Evolutionary conservation across 2,797 vertebrate species (phyloP).

Genomic region (Odontamblyopus rebecca): DNA sequence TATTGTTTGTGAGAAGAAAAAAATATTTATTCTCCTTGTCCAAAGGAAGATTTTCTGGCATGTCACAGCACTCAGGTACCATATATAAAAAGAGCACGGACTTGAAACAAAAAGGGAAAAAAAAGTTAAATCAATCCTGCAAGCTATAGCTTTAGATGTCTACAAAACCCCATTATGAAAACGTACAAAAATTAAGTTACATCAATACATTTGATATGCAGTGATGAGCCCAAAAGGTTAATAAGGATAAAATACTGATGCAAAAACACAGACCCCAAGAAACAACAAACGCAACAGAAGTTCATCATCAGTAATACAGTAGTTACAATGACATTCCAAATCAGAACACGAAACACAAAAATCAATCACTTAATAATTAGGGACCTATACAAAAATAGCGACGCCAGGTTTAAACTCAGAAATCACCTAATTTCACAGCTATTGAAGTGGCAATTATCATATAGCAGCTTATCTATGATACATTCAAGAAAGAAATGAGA

Average conservation of each 20-base stretch:
- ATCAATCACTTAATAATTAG: conserved; percentile 92
- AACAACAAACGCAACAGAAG: conserved; percentile 91
- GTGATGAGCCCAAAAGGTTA: conserved; percentile 93
- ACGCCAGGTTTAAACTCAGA: conserved; percentile 92
- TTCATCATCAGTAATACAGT: conserved; percentile 99
- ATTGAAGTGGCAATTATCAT: conserved; percentile 99
- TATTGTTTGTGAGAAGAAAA: conserved; percentile 28
- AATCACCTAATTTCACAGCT: conserved; percentile 99
- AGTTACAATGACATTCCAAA: conserved; percentile 99
- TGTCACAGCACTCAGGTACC: conserved; percentile 82
- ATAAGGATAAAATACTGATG: conserved; percentile 99
- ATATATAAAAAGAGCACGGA: conserved; percentile 50
- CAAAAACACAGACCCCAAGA: conserved; percentile 85
- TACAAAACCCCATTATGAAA: conserved; percentile 93
- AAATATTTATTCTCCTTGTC: conserved; percentile 41
- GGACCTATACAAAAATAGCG: conserved; percentile 95
- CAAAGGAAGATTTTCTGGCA: conserved; percentile 71
- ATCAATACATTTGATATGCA: conserved; percentile 96
- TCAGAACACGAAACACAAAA: conserved; percentile 91
- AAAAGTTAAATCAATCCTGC: conserved; percentile 96
- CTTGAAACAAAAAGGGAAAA: conserved; percentile 71
- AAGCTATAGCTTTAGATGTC: conserved; percentile 93
- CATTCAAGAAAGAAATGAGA: conserved; percentile 99
- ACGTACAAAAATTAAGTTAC: conserved; percentile 95
- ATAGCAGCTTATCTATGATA: conserved; percentile 99